These are phyloP conservation scores for Hymenopus coronatus DNA, from an alignment of 2,888 invertebrate genomes.

Conservation along the genomic window DNA sequence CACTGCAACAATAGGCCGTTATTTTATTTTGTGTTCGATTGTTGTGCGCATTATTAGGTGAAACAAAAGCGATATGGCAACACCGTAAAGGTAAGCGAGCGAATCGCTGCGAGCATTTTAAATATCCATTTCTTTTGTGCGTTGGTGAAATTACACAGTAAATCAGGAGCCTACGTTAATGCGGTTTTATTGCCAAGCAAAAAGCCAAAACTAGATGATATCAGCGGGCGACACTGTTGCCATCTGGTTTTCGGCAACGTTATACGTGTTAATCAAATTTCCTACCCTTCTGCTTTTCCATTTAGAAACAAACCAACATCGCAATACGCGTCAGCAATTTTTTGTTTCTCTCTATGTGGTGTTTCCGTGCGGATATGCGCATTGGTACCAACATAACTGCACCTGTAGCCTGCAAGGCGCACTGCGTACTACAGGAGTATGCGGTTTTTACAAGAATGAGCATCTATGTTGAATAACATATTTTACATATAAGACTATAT, in stretches of 20 bases:
- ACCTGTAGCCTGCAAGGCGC: not conserved
- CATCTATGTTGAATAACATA: too few relatives aligned
- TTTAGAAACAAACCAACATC: not conserved
- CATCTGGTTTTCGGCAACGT: not conserved
- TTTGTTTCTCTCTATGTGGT: too few relatives aligned
- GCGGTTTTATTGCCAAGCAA: not conserved
- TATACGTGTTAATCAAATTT: not conserved
- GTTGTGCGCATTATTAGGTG: not conserved
- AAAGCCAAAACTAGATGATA: not conserved
- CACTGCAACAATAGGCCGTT: too few relatives aligned
- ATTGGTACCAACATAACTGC: not conserved
- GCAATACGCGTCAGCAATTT: not conserved
- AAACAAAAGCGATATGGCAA: not conserved
- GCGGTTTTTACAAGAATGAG: too few relatives aligned
- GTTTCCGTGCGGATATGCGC: too few relatives aligned
- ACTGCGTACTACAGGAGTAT: too few relatives aligned
- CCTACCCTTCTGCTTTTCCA: not conserved
- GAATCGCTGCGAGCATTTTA: not conserved
- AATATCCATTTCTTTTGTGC: not conserved
- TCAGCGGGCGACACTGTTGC: not conserved
- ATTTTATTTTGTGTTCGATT: not conserved
- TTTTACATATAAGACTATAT: too few relatives aligned
- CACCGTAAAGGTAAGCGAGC: not conserved
- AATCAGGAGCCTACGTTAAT: not conserved
- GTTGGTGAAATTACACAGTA: not conserved